Conservation (phyloP, 1,140 invertebrate genomes). For the Papilio dardanus region DNA sequence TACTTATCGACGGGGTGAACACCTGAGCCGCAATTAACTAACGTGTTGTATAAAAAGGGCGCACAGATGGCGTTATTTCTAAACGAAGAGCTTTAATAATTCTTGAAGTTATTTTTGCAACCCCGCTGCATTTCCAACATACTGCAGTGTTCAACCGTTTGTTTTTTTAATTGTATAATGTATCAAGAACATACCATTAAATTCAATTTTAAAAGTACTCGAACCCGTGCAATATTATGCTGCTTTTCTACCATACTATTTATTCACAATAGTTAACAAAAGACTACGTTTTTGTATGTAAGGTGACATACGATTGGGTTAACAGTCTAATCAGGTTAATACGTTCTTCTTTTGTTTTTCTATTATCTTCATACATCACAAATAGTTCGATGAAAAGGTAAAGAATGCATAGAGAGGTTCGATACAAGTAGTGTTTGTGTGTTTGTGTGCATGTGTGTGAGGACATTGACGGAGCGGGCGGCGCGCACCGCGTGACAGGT, state of each 20-base stretch:
- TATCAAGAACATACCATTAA: too few relatives aligned
- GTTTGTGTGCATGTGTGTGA: constrained; percentile 32
- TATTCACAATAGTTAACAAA: too few relatives aligned
- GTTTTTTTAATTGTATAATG: not conserved
- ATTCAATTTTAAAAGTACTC: too few relatives aligned
- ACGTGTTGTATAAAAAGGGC: constrained; percentile 29
- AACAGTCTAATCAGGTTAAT: too few relatives aligned
- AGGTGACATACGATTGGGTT: too few relatives aligned
- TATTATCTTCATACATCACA: too few relatives aligned
- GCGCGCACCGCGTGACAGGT: constrained; percentile 52
- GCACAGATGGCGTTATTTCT: constrained; percentile 21
- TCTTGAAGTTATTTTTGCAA: not conserved
- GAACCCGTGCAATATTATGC: too few relatives aligned
- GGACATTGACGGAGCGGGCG: constrained; percentile 58
- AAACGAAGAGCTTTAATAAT: not conserved
- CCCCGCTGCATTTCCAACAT: not conserved
- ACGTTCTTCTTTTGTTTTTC: too few relatives aligned
- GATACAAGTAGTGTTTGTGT: not conserved
- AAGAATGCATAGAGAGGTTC: not conserved
- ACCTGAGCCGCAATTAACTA: constrained; percentile 36
- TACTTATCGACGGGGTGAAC: constrained; percentile 7
- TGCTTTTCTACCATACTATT: too few relatives aligned
- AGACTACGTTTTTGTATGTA: too few relatives aligned
- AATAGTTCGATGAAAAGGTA: not conserved
- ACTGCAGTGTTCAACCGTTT: not conserved